A percentile compares a stretch with the other conserved stretches of the same genome.
Evolutionary conservation across 2,113 vertebrate genomes (phyloP).

Genomic region (Castor canadensis): DNA sequence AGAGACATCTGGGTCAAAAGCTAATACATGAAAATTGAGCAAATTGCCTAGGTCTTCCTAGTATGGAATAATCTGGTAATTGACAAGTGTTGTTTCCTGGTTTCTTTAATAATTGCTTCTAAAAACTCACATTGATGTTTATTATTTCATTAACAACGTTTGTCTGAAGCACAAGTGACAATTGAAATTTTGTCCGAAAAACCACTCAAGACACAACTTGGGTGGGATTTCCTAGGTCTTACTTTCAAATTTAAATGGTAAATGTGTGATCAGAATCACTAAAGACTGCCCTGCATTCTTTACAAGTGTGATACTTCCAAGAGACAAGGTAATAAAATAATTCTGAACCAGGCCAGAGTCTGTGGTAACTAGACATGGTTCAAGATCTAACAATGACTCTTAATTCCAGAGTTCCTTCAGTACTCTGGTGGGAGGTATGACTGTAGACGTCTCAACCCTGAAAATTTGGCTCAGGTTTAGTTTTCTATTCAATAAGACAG

Average conservation of each 20-base stretch:
- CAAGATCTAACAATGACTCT: neutral
- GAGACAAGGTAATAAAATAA: neutral
- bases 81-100: neutral
- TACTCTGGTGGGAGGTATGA: neutral
- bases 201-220: neutral
- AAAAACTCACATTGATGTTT: neutral
- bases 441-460: neutral
- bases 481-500: constrained; percentile 31
- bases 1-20: constrained; percentile 34
- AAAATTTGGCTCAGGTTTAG: constrained; percentile 32
- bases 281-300: neutral
- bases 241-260: neutral
- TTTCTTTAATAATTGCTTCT: constrained; percentile 29
- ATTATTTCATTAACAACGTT: neutral
- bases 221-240: neutral
- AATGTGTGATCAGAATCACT: neutral
- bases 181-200: neutral
- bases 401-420: neutral
- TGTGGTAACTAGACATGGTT: neutral
- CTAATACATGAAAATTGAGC: constrained; percentile 56
- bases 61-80: neutral
- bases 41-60: neutral
- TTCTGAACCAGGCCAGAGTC: neutral
- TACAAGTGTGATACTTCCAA: neutral
- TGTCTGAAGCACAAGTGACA: constrained; percentile 27